Percentiles rank a stretch among this genome's conserved stretches.
Conservation (phyloP, 1,140 invertebrate species). For the Tetramorium simillimum region DNA sequence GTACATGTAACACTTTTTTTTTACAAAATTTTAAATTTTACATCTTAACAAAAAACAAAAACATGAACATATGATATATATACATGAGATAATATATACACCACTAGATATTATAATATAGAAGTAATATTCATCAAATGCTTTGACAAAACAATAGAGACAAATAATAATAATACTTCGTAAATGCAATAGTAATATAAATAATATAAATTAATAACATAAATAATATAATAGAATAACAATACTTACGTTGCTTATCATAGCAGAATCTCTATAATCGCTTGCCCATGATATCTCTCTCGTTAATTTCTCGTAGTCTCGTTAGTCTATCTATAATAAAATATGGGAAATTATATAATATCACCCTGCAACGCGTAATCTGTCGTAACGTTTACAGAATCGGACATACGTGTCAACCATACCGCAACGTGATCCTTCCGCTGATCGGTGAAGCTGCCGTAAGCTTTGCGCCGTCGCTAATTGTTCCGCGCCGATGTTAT, state of each 20-base stretch:
- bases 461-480: not conserved
- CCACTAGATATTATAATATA: not conserved
- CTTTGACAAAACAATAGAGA: not conserved
- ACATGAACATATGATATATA: not conserved
- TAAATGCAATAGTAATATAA: not conserved
- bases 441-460: not conserved
- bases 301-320: not conserved
- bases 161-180: not conserved
- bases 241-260: constrained; percentile 9
- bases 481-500: constrained; percentile 42
- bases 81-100: not conserved
- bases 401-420: constrained; percentile 36
- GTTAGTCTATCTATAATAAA: constrained; percentile 33
- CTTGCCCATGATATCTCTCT: not conserved
- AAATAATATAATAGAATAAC: not conserved
- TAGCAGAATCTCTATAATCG: not conserved
- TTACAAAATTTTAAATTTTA: not conserved
- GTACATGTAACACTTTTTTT: not conserved
- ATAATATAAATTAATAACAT: not conserved
- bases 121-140: not conserved
- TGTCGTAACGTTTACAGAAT: constrained; percentile 7
- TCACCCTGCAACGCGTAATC: not conserved
- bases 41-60: not conserved
- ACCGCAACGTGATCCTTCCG: constrained; percentile 14
- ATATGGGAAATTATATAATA: not conserved